Conservation (phyloP, 2,888 invertebrate species). For the Pelosia muscerda region DNA sequence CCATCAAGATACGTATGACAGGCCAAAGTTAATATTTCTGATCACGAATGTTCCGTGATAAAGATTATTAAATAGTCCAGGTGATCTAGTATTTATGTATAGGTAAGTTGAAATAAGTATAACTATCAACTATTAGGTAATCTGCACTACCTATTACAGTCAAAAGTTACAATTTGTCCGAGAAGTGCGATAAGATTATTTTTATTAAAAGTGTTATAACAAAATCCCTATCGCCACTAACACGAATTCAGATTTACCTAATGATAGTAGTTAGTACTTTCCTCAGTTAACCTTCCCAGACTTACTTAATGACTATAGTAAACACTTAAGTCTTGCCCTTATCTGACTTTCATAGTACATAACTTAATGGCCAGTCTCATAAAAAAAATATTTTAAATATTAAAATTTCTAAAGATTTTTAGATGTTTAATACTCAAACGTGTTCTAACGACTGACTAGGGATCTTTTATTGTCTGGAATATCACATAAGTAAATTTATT, state of each 20-base stretch:
- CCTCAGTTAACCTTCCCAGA: not conserved
- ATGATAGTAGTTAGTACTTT: not conserved
- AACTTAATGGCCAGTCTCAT: not conserved
- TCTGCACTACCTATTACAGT: not conserved
- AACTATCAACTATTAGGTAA: not conserved
- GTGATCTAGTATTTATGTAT: not conserved
- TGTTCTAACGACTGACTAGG: too few species aligned
- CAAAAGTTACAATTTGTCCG: not conserved
- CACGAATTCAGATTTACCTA: not conserved
- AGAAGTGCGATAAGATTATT: not conserved
- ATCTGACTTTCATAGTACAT: not conserved
- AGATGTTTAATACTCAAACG: too few species aligned
- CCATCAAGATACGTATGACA: constrained; percentile 66
- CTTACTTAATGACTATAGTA: not conserved
- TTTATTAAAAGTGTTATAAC: not conserved
- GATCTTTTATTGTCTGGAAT: too few species aligned
- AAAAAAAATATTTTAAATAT: not conserved
- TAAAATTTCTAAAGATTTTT: too few species aligned
- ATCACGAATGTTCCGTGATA: constrained; percentile 56
- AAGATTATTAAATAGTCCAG: not conserved
- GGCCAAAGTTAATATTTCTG: constrained; percentile 59
- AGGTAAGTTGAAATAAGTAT: not conserved
- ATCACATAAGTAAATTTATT: too few species aligned
- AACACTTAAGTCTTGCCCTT: not conserved
- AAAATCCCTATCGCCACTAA: not conserved